Percentiles rank a stretch among this genome's conserved stretches.
Evolutionary conservation across 1,140 invertebrate genomes (phyloP).

Genomic region (Agraylea sexmaculata): DNA sequence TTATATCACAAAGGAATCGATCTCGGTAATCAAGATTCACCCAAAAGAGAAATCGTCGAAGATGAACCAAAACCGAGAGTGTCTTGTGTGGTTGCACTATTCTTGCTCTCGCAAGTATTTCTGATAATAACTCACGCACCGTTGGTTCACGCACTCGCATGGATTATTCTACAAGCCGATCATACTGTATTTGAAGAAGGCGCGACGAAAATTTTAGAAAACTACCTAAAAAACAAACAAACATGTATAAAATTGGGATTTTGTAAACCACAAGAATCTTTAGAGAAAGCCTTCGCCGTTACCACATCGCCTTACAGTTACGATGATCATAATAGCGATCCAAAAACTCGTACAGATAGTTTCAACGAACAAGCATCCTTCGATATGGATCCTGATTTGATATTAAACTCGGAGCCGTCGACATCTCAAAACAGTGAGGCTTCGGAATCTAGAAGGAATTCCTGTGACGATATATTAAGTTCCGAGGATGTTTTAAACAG

Average conservation of each 20-base stretch:
- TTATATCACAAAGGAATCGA: conserved; percentile 43
- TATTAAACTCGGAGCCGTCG: conserved; percentile 37
- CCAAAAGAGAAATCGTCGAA: conserved; percentile 28
- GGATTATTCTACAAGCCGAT: conserved; percentile 76
- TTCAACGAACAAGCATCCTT: conserved; percentile 37
- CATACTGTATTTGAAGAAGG: conserved; percentile 57
- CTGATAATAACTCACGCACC: conserved; percentile 83
- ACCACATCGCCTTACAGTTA: conserved; percentile 13
- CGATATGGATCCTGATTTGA: conserved; percentile 37
- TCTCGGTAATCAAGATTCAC: conserved; percentile 31
- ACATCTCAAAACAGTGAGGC: conserved; percentile 38
- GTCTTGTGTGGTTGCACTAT: conserved; percentile 82
- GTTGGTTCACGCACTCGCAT: conserved; percentile 76
- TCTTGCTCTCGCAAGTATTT: conserved; percentile 92
- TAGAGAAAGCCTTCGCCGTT: conserved; percentile 47
- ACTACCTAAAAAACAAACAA: conserved; percentile 47
- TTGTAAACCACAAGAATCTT: conserved; percentile 45
- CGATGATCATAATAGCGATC: conserved; percentile 2
- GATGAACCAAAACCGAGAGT: conserved; percentile 54
- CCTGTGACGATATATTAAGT: conserved; percentile 40
- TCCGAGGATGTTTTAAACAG: conserved; percentile 14
- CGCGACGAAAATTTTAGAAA: conserved; percentile 60
- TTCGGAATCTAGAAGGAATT: conserved; percentile 37
- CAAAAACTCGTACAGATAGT: not conserved
- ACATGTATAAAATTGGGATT: conserved; percentile 36